Conservation (phyloP, 2,888 invertebrate species). For the Suillia variegata region DNA sequence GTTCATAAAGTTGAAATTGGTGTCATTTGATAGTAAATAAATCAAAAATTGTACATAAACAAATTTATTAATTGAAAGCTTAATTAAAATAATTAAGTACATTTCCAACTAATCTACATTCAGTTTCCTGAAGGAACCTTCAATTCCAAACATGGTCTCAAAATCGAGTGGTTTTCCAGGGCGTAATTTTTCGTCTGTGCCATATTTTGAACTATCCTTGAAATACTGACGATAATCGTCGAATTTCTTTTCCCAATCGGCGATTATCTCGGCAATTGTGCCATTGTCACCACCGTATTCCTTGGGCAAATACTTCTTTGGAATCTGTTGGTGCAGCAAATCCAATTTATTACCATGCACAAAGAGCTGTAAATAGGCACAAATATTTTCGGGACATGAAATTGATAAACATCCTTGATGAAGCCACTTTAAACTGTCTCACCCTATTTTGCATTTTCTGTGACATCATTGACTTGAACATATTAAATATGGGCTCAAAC, state of each 20-base stretch:
- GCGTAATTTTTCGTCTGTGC: conserved; percentile 46
- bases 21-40: too few relatives aligned
- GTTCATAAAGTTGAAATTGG: too few relatives aligned
- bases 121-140: too few relatives aligned
- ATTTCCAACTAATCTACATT: too few relatives aligned
- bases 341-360: conserved; percentile 66
- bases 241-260: conserved; percentile 44
- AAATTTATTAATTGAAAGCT: too few relatives aligned
- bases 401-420: too few relatives aligned
- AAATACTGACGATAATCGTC: conserved; percentile 42
- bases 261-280: conserved; percentile 52
- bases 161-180: conserved; percentile 46
- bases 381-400: too few relatives aligned
- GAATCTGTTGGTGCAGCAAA: conserved; percentile 66
- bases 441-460: conserved; percentile 67
- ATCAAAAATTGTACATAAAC: too few relatives aligned
- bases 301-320: conserved; percentile 66
- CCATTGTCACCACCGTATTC: conserved; percentile 72
- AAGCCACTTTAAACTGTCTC: too few relatives aligned
- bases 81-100: too few relatives aligned
- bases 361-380: conserved; percentile 59
- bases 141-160: conserved; percentile 47
- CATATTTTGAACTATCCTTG: conserved; percentile 41
- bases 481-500: conserved; percentile 66
- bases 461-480: conserved; percentile 67